Evolutionary conservation across 1,140 invertebrate genomes (phyloP), one percentile per base, ranked within the genome.

Genomic region (Caerostris darwini): DNA sequence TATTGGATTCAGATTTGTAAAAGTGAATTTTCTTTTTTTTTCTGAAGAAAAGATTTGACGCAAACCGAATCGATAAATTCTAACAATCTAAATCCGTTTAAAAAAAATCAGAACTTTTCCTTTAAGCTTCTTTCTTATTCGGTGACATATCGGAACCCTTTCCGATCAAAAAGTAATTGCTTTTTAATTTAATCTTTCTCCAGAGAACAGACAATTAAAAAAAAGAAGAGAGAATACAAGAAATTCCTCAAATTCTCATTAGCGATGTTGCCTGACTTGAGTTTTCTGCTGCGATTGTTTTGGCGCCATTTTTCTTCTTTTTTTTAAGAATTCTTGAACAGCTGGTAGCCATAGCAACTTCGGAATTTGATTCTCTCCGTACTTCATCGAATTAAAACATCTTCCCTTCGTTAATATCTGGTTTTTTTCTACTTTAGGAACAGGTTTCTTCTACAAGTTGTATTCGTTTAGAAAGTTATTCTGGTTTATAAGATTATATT

Each of bases 201-300:
- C 71, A 50, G 34, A 5, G 71, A 77, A 77, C 71, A 12, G 34
- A 77, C 34, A 77, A 77, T 77, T 77, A 77, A 50, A 77, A 77
- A 77, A 53, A 34, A 77, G 34, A 50, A 12, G 8, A 5, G 69
- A 77, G 34, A 77, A 77, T 53, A 34, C 71, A 77, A 77, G 71
- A 77, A 77, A 77, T 77, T 77, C 53, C 50, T 77, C 71, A 77
- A 77, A 77, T 77, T 77, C 71, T 77, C 71, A 77, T 77, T 77
- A 77, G 34, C 8, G 71, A 53, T 34, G 71, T 77, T 50, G 71
- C 71, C 71, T 50, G 53, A 77, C 71, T 50, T 4, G 14, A 77
- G 71, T 77, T 14, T 77, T 77, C 71, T 77, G 34, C 71, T 12
- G 10, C 53, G 71, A 77, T 77, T 77, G 71, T 77, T 77, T 77